Base-by-base conservation (phyloP, 2,888 invertebrate species). In the Chymomyza caudatula region DNA sequence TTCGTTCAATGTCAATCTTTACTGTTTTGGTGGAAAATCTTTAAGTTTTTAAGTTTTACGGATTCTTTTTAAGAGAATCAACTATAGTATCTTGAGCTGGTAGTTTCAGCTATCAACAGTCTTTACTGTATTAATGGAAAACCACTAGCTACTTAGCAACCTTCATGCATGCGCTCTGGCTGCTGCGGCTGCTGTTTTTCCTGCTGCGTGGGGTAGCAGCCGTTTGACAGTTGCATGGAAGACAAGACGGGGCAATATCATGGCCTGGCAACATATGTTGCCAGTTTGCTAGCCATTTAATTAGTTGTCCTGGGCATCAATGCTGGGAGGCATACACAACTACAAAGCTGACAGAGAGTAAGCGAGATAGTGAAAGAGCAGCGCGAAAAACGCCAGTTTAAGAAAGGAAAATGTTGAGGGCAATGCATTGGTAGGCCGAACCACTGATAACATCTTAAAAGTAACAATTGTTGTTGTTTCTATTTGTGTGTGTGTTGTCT, bases 201-300 rank as follows among this genome's bases (percentile, higher is more conserved):
- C 47, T 60, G 63, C 63, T 68, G 74, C 73, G 81, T 78, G 80
- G 77, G 81, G 80, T 69, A 74, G 11, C 49, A 25, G 6, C 4
- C 0, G 43, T 19, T 23, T 15, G 8, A 29, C 43, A 58, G 44
- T 4, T 59, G 62, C 54, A 53, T n/a, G 17, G 6, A 5, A 23
- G 23, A 17, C 22, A 42, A 13, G 47, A 37, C 49, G 23, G 49
- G 57, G 60, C 42, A 58, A 53, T 53, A 47, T 66, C 51, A 20
- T 8, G 29, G 29, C 29, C 29, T 37, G 19, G 69, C 82, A 84
- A 78, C 80, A 81, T 78, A 81, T 81, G 80, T 84, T 81, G 80
- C 84, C 80, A 84, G 80, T 81, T 81, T 84, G n/a, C 25, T 53
- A 82, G 68, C 74, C 84, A 78, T 81, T 81, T 81, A 81, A 81